Percentiles rank a stretch among this genome's conserved stretches.
phyloP scores from a whole-genome alignment of 2,797 vertebrate genomes.

The Bradypodion pumilum region DNA sequence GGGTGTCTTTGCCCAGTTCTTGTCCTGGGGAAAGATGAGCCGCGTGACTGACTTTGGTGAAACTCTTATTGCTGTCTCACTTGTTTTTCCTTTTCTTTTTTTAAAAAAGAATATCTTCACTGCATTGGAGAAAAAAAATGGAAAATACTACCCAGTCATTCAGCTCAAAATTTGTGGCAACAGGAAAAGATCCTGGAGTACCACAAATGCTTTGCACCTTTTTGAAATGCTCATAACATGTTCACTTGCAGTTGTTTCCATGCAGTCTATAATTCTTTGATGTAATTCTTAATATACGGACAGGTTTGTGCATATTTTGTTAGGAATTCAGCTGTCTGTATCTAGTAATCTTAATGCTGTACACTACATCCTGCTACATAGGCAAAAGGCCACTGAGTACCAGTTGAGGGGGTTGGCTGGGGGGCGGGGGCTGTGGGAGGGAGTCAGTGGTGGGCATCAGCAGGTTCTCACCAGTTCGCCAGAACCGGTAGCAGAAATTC shows the following conservation, averaged over 20 bases:
- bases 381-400: neutral
- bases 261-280: fast-evolving
- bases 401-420: neutral
- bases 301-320: neutral
- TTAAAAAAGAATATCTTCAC: neutral
- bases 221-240: neutral
- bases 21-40: neutral
- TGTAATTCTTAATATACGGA: neutral
- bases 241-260: neutral
- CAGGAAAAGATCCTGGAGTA: neutral
- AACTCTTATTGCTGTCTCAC: neutral
- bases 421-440: too few species aligned
- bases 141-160: neutral
- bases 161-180: neutral
- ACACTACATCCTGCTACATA: neutral
- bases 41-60: too few species aligned
- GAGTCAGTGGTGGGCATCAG: too few species aligned
- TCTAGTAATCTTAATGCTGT: neutral
- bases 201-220: neutral
- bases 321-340: neutral
- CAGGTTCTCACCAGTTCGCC: too few species aligned
- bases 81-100: too few species aligned
- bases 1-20: neutral
- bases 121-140: too few species aligned
- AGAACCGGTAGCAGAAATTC: too few species aligned